Conservation (phyloP, 1,140 invertebrate genomes). For the Tribolium madens region DNA sequence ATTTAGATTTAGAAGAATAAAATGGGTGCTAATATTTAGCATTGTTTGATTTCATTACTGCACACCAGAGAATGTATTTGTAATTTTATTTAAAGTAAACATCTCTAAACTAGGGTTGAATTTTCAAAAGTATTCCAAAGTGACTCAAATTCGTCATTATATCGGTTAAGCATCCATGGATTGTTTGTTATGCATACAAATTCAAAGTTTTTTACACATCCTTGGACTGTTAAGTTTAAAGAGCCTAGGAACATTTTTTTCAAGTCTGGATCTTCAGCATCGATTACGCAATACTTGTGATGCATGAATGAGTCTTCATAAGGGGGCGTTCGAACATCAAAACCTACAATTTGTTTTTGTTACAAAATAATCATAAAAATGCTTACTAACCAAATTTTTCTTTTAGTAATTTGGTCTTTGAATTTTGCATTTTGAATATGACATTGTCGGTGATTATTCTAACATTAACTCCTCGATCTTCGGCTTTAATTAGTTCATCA, state of each 20-base stretch:
- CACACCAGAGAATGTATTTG: background rate
- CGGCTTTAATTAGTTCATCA: constrained; percentile 51
- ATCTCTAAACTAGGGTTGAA: background rate
- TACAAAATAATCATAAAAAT: constrained; percentile 45
- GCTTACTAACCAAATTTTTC: constrained; percentile 47
- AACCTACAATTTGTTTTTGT: constrained; percentile 51
- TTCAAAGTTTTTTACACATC: constrained; percentile 57
- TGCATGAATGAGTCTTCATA: constrained; percentile 54
- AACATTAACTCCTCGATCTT: constrained; percentile 53
- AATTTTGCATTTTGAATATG: constrained; percentile 46
- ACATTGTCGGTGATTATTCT: constrained; percentile 55
- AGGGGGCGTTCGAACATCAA: constrained; percentile 50
- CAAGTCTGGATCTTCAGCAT: constrained; percentile 51
- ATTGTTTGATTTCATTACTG: constrained; percentile 2
- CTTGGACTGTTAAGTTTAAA: constrained; percentile 59
- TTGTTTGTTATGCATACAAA: constrained; percentile 57
- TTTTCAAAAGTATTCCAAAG: constrained; percentile 50
- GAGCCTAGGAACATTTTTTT: constrained; percentile 59
- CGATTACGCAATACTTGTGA: constrained; percentile 61
- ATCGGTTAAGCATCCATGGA: constrained; percentile 49
- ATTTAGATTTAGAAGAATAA: constrained; percentile 76
- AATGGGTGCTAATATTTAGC: constrained; percentile 35
- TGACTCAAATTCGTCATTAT: constrained; percentile 58
- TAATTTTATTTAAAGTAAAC: background rate
- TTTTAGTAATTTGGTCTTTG: constrained; percentile 38